Evolutionary conservation across 2,888 invertebrate species (phyloP), one percentile per base, ranked within the genome.

Genomic region (Hofmannophila pseudospretella): DNA sequence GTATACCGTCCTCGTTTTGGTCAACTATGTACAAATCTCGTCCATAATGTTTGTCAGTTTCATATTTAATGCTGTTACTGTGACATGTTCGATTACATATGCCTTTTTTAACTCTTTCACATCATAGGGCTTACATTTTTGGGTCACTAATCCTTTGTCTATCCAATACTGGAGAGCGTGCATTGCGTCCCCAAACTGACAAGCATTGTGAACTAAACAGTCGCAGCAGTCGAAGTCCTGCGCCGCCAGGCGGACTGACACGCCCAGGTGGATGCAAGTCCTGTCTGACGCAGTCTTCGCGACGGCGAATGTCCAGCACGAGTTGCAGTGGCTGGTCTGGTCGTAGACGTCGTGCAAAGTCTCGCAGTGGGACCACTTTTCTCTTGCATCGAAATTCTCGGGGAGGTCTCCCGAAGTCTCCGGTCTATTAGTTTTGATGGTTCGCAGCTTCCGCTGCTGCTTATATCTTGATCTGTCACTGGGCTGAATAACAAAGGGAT

Each of bases 271-370:
- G 56, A 95, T 93, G 68, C 94, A 95, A 14, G 90, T 88, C 33
- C 94, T 82, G 73, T 95, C 94, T 2, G 93, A 92, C 91, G 94
- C 94, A 1, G 94, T 92, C 67, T 93, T 93, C 0, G 92, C 94
- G 9, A 94, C 93, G 16, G 92, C 94, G 69, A 94, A 93, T 1
- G 94, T 94, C 94, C 94, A 95, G 72, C 95, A 96, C 3, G 93
- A 94, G 13, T 95, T 95, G 66, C 95, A 95, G 13, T 91, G 90
- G 2, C 92, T 92, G n/a, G n/a, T n/a, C 35, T 94, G 93, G 71
- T 94, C 92, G 37, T 93, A 79, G 41, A 94, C 89, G 72, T 92
- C 91, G 10, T 72, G 69, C 42, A 95, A 89, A 1, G 94, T 92
- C 0, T 93, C 92, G 58, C 95, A 95, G 47, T 93, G 58, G 0